These are phyloP conservation scores for Felis catus DNA, from an alignment of 2,113 vertebrate genomes.

Conservation along the genomic window DNA sequence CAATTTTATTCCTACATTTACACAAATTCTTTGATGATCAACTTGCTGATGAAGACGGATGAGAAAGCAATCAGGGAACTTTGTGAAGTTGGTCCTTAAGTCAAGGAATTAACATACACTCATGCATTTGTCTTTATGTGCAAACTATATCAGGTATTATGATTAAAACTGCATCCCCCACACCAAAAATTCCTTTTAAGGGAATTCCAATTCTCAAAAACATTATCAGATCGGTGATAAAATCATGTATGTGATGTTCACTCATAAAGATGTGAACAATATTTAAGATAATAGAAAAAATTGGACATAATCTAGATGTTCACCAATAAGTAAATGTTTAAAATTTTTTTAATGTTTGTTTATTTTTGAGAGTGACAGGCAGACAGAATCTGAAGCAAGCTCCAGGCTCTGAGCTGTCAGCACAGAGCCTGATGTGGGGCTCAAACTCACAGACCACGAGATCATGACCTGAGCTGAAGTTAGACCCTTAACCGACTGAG, in stretches of 20 bases:
- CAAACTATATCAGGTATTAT: neutral
- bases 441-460: too few species aligned
- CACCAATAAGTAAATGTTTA: neutral
- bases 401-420: too few species aligned
- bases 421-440: too few species aligned
- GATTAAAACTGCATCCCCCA: neutral
- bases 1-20: neutral
- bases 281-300: neutral
- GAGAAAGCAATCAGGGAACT: neutral
- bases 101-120: neutral
- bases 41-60: neutral
- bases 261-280: neutral
- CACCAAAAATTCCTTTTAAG: neutral
- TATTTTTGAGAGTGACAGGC: too few species aligned
- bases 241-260: neutral
- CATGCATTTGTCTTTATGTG: neutral
- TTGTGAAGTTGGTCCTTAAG: neutral
- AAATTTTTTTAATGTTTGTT: neutral
- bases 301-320: neutral
- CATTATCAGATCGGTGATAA: neutral
- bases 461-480: too few species aligned
- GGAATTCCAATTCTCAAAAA: neutral
- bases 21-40: slow-evolving; percentile 17
- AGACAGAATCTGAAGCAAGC: too few species aligned
- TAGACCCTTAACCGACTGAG: too few species aligned